phyloP scores from a whole-genome alignment of 2,888 invertebrate species.

The Lacanobia oleracea region DNA sequence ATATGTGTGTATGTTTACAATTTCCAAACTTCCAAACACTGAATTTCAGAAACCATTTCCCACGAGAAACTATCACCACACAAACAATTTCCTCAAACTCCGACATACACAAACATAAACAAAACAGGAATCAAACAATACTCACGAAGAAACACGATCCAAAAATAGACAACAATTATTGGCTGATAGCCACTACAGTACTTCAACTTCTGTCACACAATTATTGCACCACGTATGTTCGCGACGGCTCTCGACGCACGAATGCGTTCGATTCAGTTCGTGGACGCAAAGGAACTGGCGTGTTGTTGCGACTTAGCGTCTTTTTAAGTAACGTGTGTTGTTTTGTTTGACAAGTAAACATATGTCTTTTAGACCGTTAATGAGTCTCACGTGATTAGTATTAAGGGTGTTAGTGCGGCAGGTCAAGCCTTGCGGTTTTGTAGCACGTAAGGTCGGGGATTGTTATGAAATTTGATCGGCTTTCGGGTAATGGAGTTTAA shows the following conservation, averaged over 20 bases:
- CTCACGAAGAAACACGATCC: constrained; percentile 54
- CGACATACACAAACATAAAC: constrained; percentile 42
- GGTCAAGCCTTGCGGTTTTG: constrained; percentile 1
- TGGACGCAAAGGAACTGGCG: constrained; percentile 35
- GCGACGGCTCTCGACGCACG: constrained; percentile 1
- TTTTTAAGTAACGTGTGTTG: constrained; percentile 51
- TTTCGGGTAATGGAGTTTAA: not conserved
- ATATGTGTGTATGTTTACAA: not conserved
- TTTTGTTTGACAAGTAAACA: constrained; percentile 61
- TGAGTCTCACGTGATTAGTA: constrained; percentile 51
- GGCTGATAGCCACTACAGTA: constrained; percentile 55
- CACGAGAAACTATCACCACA: not conserved
- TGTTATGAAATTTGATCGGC: not conserved
- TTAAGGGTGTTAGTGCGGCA: constrained; percentile 21
- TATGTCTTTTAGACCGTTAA: constrained; percentile 26
- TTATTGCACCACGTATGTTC: constrained; percentile 37
- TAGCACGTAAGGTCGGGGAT: not conserved
- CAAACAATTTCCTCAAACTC: constrained; percentile 5
- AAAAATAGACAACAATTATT: constrained; percentile 56
- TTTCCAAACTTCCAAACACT: not conserved
- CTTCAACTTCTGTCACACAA: constrained; percentile 20
- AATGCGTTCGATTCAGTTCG: constrained; percentile 19
- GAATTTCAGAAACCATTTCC: constrained; percentile 1
- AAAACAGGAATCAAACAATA: constrained; percentile 49
- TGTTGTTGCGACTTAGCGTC: constrained; percentile 10